Base-by-base conservation (phyloP, 2,113 vertebrate species). In the Pycnonotus jocosus region DNA sequence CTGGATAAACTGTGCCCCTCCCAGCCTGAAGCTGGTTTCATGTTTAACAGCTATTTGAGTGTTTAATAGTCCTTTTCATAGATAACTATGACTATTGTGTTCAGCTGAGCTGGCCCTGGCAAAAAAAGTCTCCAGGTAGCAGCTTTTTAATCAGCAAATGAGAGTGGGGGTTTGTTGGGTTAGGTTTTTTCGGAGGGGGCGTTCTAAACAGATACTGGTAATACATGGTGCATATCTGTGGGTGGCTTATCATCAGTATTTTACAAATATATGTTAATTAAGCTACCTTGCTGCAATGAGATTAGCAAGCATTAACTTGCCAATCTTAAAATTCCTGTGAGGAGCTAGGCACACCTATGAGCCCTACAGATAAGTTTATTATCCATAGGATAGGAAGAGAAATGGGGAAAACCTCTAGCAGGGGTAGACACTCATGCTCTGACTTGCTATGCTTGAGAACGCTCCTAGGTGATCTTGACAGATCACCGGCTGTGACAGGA, bases 251-350 rank as follows among this genome's bases (percentile, higher is more conserved):
- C 86, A 20, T 74, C 60, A 45, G 51, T 73, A 44, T 94, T 94
- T 95, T 93, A 90, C 71, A 91, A 86, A 93, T 53, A 13, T 45
- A 42, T 33, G 80, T 80, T 94, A 94, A 96, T 96, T 62, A 96
- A 86, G 68, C 3, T 82, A 58, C 64, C 62, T 86, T 73, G 71
- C 81, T 10, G 20, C 82, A 90, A 9, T 94, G 68, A 94, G 64
- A 88, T 86, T 88, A 81, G 42, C 94, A 94, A 86, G 81, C 45
- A 31, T 94, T 94, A 90, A 85, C 92, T 93, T 93, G 95, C 53
- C 68, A 90, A 81, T 86, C 60, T 93, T 54, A 70, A 78, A 69
- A 76, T 86, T 62, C 40, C 44, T 48, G 0, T 58, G 60, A 81
- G 81, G 60, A 95, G 47, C 51, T 31, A 71, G 93, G 85, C 94